Evolutionary conservation across 2,888 invertebrate genomes (phyloP), one percentile per base, ranked within the genome.

Genomic region (Lissocephala sabroskyi): DNA sequence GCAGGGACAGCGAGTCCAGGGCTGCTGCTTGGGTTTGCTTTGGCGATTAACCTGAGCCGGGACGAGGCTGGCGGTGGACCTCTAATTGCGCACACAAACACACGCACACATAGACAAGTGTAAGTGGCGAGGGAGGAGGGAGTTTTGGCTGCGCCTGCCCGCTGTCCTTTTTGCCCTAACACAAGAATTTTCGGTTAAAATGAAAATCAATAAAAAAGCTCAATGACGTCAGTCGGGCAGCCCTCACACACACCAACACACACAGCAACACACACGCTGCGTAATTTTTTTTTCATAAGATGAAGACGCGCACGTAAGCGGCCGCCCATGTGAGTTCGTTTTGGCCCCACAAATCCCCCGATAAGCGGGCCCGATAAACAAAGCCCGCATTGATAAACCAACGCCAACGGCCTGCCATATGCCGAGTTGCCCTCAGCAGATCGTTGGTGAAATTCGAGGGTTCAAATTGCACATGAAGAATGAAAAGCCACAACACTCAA

Each of bases 171-270:
- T 35, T 35, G 53, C 46, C 52, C 48, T 49, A 56, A 46, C 60
- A 49, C 49, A 52, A 60, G 37, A 28, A 53, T 58, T 62, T 70
- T 65, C 39, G 56, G 49, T 53, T 30, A 59, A 67, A 56, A 65
- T 50, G 61, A 75, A 79, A 80, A 80, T 80, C 80, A 77, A 80
- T 80, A 78, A 68, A 79, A 23, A 80, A 77, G 80, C 82, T 81
- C 75, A 71, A 78, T 80, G 80, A 80, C 80, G 80, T 80, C 82
- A 80, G 70, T 61, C 55, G 57, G 45, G 56, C 23, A 37, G 36
- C 40, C n/a, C 46, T 10, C 14, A 28, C 37, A 41, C 23, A 41
- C 29, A 30, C 35, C 37, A 30, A 39, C 13, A 48, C 14, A 40
- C 6, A 40, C 13, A 45, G 35, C 30, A 30, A 35, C 35, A 28